Conservation (phyloP, 2,797 vertebrate species). For the Characodon lateralis region DNA sequence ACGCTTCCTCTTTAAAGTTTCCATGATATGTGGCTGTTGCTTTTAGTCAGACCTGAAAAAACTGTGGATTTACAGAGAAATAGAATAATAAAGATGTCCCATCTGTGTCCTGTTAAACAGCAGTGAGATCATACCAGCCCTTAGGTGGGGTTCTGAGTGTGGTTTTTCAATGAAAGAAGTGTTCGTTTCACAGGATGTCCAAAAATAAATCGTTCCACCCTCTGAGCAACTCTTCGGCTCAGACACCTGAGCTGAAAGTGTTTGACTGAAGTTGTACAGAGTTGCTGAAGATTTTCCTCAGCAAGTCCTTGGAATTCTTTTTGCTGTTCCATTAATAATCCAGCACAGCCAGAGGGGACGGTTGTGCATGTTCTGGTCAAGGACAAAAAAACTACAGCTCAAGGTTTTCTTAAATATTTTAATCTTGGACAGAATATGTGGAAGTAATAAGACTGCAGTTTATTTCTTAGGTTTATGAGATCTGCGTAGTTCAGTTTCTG, state of each 20-base stretch:
- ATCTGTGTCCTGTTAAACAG: neutral
- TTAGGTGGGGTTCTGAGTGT: conserved; percentile 2
- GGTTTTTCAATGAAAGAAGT: conserved; percentile 15
- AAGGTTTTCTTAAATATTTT: conserved; percentile 4
- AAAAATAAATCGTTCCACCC: conserved; percentile 9
- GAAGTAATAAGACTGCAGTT: neutral
- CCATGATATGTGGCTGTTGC: neutral
- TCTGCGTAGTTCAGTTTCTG: neutral
- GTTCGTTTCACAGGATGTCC: conserved; percentile 8
- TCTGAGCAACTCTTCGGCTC: neutral
- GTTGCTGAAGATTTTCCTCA: neutral
- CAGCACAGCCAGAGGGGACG: neutral
- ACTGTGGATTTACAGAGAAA: neutral
- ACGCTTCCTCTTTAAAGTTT: neutral
- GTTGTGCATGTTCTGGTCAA: neutral
- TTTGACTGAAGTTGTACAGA: conserved; percentile 1
- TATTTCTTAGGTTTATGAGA: neutral
- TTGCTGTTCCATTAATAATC: conserved; percentile 7
- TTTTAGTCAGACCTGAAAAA: neutral
- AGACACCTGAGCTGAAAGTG: neutral
- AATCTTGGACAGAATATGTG: neutral
- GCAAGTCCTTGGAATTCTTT: conserved; percentile 10
- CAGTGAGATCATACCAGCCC: neutral
- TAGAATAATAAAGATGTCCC: conserved; percentile 2
- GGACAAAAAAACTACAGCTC: conserved; percentile 3